Percentiles rank a stretch among this genome's conserved stretches.
Evolutionary conservation across 2,113 vertebrate species (phyloP).

Genomic region (Tiliqua scincoides): DNA sequence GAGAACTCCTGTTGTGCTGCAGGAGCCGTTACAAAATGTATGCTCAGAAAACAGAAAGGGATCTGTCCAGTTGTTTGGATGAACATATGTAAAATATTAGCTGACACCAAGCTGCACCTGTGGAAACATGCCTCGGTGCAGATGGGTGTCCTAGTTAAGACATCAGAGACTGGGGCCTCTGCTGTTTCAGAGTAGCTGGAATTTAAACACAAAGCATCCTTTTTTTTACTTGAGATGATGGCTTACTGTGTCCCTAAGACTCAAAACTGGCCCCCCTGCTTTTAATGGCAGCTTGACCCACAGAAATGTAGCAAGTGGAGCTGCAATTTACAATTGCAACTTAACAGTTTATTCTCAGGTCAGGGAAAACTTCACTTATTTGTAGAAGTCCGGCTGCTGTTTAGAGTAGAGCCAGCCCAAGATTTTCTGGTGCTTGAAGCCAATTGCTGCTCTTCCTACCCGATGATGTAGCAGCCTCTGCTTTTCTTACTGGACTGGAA

Average conservation of each 20-base stretch:
- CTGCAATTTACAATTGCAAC: too few relatives aligned
- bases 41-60: conserved; percentile 62
- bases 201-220: conserved; percentile 36
- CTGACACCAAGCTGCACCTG: conserved; percentile 71
- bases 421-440: too few relatives aligned
- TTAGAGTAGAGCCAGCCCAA: too few relatives aligned
- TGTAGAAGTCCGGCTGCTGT: too few relatives aligned
- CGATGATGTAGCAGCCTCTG: too few relatives aligned
- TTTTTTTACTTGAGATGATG: not conserved
- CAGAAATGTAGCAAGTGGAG: too few relatives aligned
- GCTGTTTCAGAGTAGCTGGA: conserved; percentile 33
- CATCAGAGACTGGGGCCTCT: not conserved
- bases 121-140: conserved; percentile 59
- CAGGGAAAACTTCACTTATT: too few relatives aligned
- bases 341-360: too few relatives aligned
- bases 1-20: conserved; percentile 52
- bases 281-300: too few relatives aligned
- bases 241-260: not conserved
- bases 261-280: not conserved
- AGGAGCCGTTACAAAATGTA: conserved; percentile 61
- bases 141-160: conserved; percentile 40
- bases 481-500: too few relatives aligned
- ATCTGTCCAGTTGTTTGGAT: conserved; percentile 62
- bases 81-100: conserved; percentile 67
- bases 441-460: too few relatives aligned